Conservation (phyloP, 2,113 vertebrate genomes). For the Aythya baeri region DNA sequence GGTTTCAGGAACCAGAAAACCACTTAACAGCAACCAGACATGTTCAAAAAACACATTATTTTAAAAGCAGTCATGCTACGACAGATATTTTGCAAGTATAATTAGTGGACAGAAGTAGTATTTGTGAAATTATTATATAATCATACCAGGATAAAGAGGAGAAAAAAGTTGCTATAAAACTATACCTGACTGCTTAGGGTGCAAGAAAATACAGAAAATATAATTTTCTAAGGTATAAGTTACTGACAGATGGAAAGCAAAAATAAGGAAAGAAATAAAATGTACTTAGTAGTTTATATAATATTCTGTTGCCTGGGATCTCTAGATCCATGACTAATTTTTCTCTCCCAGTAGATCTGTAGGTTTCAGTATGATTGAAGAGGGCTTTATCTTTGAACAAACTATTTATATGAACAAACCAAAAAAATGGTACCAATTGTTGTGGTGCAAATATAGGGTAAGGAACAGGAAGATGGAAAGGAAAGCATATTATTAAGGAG, state of each 20-base stretch:
- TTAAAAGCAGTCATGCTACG: conserved; percentile 16
- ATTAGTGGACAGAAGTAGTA: neutral
- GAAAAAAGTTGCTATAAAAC: neutral
- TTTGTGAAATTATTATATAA: neutral
- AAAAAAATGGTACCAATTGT: neutral
- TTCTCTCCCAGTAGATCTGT: neutral
- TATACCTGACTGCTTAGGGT: neutral
- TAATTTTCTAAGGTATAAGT: neutral
- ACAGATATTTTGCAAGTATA: neutral
- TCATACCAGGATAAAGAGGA: neutral
- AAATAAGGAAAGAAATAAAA: neutral
- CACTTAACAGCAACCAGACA: conserved; percentile 34
- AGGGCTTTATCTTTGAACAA: neutral
- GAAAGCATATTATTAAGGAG: neutral
- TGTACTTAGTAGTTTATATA: neutral
- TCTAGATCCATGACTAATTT: neutral
- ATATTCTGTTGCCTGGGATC: neutral
- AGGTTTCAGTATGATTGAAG: neutral
- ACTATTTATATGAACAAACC: neutral
- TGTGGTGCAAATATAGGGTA: neutral
- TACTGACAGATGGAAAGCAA: neutral
- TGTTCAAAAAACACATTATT: conserved; percentile 12
- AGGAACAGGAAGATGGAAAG: neutral
- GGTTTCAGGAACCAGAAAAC: conserved; percentile 41
- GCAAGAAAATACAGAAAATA: neutral